Percentiles rank a stretch among this genome's conserved stretches.
Evolutionary conservation across 1,140 invertebrate species (phyloP).

Genomic region (Laupala kohalensis): DNA sequence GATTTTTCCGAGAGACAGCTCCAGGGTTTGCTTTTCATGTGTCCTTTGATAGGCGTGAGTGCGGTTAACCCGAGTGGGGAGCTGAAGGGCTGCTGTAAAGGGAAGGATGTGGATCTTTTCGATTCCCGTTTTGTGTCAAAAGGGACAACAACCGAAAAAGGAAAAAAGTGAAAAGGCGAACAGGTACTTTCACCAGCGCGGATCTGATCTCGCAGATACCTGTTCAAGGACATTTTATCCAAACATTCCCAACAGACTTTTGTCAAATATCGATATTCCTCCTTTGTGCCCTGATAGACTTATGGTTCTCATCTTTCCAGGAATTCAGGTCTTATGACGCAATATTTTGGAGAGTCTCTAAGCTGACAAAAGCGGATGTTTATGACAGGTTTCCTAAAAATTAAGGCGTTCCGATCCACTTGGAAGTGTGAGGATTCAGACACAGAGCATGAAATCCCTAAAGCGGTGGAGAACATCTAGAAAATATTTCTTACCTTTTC

Average conservation of each 20-base stretch:
- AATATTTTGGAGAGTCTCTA: not conserved
- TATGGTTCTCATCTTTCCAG: not conserved
- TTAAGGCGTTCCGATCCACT: not conserved
- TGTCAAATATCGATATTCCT: not conserved
- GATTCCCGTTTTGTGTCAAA: not conserved
- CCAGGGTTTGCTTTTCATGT: not conserved
- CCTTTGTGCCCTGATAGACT: not conserved
- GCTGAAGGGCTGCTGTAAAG: too few species aligned
- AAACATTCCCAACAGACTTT: not conserved
- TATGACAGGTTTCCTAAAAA: too few species aligned
- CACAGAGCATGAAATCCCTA: not conserved
- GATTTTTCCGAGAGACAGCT: too few species aligned
- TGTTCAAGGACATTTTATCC: not conserved
- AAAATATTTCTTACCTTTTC: not conserved
- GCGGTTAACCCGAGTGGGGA: too few species aligned
- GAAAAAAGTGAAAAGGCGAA: not conserved
- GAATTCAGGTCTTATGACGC: not conserved
- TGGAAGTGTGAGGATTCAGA: not conserved
- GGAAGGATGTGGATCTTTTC: too few species aligned
- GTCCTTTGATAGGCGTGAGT: too few species aligned
- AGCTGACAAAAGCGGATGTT: too few species aligned
- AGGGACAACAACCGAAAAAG: not conserved
- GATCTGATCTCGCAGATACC: not conserved
- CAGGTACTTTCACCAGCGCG: not conserved
- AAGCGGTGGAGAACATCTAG: not conserved